Conservation (phyloP, 1,140 invertebrate species). For the Pomacea maculata region DNA sequence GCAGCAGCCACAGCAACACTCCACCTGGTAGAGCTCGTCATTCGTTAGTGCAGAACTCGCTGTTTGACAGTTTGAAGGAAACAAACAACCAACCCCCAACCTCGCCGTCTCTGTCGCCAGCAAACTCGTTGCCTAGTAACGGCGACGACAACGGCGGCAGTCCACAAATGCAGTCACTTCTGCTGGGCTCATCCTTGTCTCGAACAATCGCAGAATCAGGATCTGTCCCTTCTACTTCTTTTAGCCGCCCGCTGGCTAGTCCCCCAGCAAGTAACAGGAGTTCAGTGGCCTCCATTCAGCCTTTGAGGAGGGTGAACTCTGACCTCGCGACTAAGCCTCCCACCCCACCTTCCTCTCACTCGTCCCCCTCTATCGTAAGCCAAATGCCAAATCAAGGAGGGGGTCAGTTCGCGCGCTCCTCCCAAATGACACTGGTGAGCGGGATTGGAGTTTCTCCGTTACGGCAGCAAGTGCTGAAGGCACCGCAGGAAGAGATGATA, state of each 20-base stretch:
- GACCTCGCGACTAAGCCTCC: constrained; percentile 29
- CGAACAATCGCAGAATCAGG: constrained; percentile 2
- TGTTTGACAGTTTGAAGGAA: constrained; percentile 54
- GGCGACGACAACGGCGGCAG: constrained; percentile 15
- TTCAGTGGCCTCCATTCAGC: constrained; percentile 21
- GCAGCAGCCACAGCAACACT: constrained; percentile 16
- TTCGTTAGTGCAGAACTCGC: constrained; percentile 43
- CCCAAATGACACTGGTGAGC: neutral
- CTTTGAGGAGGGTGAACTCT: constrained; percentile 29
- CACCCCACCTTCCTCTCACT: constrained; percentile 36
- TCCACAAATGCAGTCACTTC: neutral
- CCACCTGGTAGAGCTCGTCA: constrained; percentile 23
- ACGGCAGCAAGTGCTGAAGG: constrained; percentile 7
- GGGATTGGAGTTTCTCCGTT: neutral
- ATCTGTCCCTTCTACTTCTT: constrained; percentile 21
- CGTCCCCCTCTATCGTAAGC: constrained; percentile 9
- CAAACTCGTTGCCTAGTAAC: constrained; percentile 12
- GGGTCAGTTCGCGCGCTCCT: neutral
- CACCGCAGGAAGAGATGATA: constrained; percentile 21
- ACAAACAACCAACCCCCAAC: constrained; percentile 10
- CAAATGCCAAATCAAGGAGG: neutral
- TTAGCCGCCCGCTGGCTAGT: constrained; percentile 20
- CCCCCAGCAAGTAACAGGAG: constrained; percentile 11
- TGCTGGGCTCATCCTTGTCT: neutral
- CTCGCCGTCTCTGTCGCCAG: constrained; percentile 12